Conservation (phyloP, 2,113 vertebrate species). For the Gorilla gorilla region DNA sequence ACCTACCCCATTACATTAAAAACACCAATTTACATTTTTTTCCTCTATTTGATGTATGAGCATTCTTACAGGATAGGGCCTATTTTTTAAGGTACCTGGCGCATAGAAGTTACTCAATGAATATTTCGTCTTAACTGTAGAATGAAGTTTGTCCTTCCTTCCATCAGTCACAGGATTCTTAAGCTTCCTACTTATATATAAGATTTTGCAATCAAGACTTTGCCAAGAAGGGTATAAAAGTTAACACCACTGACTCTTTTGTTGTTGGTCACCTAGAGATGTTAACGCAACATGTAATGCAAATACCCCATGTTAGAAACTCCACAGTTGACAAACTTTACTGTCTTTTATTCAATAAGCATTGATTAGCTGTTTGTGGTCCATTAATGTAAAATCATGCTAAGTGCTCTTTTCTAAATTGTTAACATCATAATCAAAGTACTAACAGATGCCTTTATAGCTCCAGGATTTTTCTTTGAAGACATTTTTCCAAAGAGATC, state of each 20-base stretch:
- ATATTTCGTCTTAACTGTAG: background rate
- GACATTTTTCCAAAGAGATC: background rate
- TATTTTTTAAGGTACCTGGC: background rate
- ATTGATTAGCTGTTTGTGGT: background rate
- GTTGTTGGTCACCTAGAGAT: background rate
- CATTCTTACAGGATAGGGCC: background rate
- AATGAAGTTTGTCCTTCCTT: background rate
- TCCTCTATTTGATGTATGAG: background rate
- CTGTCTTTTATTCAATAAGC: background rate
- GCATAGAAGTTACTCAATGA: background rate
- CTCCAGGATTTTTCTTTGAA: background rate
- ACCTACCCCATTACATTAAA: background rate
- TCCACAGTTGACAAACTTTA: background rate
- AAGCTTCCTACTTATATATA: background rate
- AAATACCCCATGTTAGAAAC: constrained; percentile 5
- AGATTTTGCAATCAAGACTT: background rate
- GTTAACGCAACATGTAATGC: background rate
- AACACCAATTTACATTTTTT: background rate
- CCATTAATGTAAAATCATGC: background rate
- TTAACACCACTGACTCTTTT: background rate
- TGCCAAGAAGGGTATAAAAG: background rate
- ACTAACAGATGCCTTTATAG: background rate
- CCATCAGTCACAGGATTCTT: background rate
- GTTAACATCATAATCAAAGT: background rate
- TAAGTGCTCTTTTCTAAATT: background rate